Conservation (phyloP, 2,888 invertebrate genomes). For the Tipula lateralis region DNA sequence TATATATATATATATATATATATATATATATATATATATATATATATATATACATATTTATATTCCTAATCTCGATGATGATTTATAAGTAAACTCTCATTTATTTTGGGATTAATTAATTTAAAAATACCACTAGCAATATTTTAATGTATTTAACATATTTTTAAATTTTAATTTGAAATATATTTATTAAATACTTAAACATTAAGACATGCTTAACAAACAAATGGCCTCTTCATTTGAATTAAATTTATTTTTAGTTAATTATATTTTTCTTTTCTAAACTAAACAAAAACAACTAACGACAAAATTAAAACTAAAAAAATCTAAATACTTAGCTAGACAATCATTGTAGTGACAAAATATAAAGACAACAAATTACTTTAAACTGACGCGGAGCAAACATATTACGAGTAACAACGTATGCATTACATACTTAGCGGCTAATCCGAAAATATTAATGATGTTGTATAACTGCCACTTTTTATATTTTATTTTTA, state of each 20-base stretch:
- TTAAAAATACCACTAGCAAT: background rate
- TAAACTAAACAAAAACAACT: background rate
- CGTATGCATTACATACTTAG: background rate
- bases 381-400: background rate
- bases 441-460: background rate
- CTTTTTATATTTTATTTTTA: background rate
- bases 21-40: background rate
- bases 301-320: background rate
- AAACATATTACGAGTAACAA: background rate
- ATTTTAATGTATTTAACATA: background rate
- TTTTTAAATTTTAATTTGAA: background rate
- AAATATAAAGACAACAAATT: background rate
- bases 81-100: background rate
- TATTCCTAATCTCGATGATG: background rate
- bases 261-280: background rate
- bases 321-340: background rate
- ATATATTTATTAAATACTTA: background rate
- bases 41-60: background rate
- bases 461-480: background rate
- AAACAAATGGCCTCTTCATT: background rate
- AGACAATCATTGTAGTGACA: constrained; percentile 11
- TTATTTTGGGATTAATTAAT: background rate
- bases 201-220: background rate
- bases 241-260: background rate
- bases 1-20: background rate